Percentiles rank a stretch among this genome's conserved stretches.
phyloP scores from a whole-genome alignment of 2,888 invertebrate species.

The Gari tellinella region DNA sequence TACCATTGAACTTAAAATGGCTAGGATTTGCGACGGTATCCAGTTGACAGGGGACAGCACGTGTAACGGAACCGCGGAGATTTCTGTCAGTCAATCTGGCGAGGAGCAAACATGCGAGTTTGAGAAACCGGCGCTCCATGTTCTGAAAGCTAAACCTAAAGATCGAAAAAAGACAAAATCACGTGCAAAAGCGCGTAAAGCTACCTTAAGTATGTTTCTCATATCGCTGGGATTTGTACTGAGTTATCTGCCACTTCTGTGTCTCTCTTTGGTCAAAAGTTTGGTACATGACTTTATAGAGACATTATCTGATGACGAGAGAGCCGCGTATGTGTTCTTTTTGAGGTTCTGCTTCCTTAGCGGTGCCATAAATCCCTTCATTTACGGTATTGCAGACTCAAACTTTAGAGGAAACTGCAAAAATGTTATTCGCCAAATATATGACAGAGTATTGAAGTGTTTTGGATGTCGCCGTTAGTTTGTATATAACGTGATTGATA shows the following conservation, averaged over 20 bases:
- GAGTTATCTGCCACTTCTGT: constrained; percentile 63
- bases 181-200: constrained; percentile 49
- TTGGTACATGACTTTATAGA: constrained; percentile 50
- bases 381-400: constrained; percentile 67
- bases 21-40: too few relatives aligned
- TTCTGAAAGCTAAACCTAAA: too few relatives aligned
- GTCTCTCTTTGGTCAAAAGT: too few relatives aligned
- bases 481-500: too few relatives aligned
- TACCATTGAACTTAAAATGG: too few relatives aligned
- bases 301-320: constrained; percentile 35
- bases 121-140: constrained; percentile 27
- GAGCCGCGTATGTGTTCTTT: constrained; percentile 60
- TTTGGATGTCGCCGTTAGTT: too few relatives aligned
- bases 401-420: constrained; percentile 50
- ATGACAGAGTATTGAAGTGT: too few relatives aligned
- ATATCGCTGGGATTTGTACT: constrained; percentile 60
- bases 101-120: constrained; percentile 25
- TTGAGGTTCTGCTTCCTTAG: constrained; percentile 67
- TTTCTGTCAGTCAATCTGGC: constrained; percentile 13
- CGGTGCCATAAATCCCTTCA: constrained; percentile 69
- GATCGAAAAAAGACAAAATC: too few relatives aligned
- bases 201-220: constrained; percentile 64
- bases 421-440: too few relatives aligned
- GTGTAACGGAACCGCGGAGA: constrained; percentile 4
- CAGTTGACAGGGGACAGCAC: background rate